phyloP scores from a whole-genome alignment of 2,888 invertebrate species.

The Pristionchus fissidentatus region DNA sequence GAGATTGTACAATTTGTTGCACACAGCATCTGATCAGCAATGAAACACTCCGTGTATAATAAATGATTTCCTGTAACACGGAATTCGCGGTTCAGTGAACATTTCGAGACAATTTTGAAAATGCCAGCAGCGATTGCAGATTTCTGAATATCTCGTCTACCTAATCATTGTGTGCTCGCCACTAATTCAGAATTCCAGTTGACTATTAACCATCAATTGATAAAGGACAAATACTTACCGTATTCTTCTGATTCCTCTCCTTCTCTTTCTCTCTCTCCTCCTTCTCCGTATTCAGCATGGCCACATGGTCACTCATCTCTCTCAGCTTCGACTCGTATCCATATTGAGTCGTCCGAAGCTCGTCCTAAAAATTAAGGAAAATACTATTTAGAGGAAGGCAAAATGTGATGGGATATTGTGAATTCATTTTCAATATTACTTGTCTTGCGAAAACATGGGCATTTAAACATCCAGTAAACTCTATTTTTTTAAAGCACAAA shows the following conservation, averaged over 20 bases:
- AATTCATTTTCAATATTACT: neutral
- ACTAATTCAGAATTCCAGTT: neutral
- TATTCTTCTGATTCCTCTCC: conserved; percentile 22
- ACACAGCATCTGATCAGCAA: neutral
- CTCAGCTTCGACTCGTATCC: conserved; percentile 84
- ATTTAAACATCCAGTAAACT: no score
- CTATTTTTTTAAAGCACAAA: no score
- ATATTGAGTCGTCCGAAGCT: conserved; percentile 81
- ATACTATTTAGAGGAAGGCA: neutral
- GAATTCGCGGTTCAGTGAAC: no score
- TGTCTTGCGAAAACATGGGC: no score
- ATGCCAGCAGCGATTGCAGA: no score
- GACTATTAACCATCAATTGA: neutral
- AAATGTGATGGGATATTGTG: no score
- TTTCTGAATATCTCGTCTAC: neutral
- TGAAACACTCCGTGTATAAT: no score
- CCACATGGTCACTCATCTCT: conserved; percentile 86
- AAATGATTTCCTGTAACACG: no score
- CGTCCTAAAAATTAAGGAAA: conserved; percentile 79
- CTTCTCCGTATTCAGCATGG: conserved; percentile 84
- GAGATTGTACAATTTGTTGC: no score
- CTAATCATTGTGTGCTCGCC: no score
- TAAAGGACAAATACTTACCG: neutral
- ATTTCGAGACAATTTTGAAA: no score
- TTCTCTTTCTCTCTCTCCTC: conserved; percentile 49